phyloP scores from a whole-genome alignment of 2,888 invertebrate genomes.

The Ariolimax columbianus region DNA sequence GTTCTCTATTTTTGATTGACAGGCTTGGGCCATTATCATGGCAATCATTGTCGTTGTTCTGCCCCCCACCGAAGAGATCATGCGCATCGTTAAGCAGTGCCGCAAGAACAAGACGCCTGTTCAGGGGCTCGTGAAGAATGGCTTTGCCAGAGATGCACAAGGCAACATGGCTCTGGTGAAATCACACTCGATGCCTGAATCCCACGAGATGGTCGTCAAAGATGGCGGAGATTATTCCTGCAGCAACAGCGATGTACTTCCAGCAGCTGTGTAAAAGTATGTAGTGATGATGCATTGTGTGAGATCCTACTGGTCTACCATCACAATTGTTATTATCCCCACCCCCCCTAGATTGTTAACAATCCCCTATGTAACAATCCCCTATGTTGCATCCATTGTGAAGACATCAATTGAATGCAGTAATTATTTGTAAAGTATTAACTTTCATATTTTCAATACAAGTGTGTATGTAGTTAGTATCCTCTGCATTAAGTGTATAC shows the following conservation, averaged over 20 bases:
- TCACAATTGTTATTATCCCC: too few relatives aligned
- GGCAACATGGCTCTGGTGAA: background rate
- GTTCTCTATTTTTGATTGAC: conserved; percentile 38
- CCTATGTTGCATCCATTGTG: too few relatives aligned
- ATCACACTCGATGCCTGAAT: conserved; percentile 46
- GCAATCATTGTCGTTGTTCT: conserved; percentile 71
- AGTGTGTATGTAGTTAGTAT: too few relatives aligned
- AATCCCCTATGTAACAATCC: too few relatives aligned
- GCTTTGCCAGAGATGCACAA: conserved; percentile 21
- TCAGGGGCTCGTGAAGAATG: conserved; percentile 48
- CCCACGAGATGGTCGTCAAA: conserved; percentile 56
- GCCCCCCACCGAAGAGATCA: conserved; percentile 72
- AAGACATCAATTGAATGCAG: too few relatives aligned
- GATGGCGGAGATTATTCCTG: conserved; percentile 49
- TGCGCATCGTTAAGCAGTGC: conserved; percentile 68
- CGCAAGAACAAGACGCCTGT: conserved; percentile 58
- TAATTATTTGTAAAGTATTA: too few relatives aligned
- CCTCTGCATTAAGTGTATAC: too few relatives aligned
- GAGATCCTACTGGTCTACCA: background rate
- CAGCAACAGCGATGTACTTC: conserved; percentile 52
- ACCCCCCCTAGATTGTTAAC: too few relatives aligned
- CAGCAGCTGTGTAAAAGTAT: conserved; percentile 46
- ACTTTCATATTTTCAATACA: too few relatives aligned
- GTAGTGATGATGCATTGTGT: background rate
- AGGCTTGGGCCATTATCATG: conserved; percentile 72